Percentiles rank a stretch among this genome's conserved stretches.
These are phyloP conservation scores for Tanytarsus gracilentus DNA, from an alignment of 2,888 invertebrate species.

Conservation along the genomic window DNA sequence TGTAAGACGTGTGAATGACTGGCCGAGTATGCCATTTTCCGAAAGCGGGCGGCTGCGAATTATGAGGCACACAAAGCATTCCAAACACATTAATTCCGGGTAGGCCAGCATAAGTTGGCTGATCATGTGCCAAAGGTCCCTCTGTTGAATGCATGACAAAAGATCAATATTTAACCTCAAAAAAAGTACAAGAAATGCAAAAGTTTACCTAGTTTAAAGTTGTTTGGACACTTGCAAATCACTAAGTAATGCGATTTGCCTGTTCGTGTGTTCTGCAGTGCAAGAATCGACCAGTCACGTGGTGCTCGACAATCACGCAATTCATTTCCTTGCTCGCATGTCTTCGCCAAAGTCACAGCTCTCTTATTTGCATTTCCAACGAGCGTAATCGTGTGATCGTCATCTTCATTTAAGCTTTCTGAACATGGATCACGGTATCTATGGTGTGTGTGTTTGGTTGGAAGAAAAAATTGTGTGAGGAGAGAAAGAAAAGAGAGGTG, in stretches of 20 bases:
- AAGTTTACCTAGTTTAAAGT: slow-evolving; percentile 67
- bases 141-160: slow-evolving; percentile 48
- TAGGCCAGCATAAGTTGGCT: slow-evolving; percentile 87
- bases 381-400: slow-evolving; percentile 84
- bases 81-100: slow-evolving; percentile 89
- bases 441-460: slow-evolving; percentile 8
- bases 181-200: background rate
- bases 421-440: slow-evolving; percentile 81
- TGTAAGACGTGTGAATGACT: slow-evolving; percentile 20
- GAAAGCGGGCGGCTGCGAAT: background rate
- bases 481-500: background rate
- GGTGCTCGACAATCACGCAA: slow-evolving; percentile 83
- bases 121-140: slow-evolving; percentile 89
- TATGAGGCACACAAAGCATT: slow-evolving; percentile 70
- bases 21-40: slow-evolving; percentile 15
- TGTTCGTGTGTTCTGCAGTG: slow-evolving; percentile 82
- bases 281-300: slow-evolving; percentile 83
- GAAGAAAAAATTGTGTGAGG: background rate
- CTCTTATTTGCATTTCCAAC: slow-evolving; percentile 76
- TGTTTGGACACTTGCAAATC: slow-evolving; percentile 81
- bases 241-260: slow-evolving; percentile 91
- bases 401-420: slow-evolving; percentile 79
- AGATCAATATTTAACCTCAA: slow-evolving; percentile 7
- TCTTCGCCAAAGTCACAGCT: slow-evolving; percentile 85
- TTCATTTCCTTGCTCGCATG: slow-evolving; percentile 85